A percentile compares a stretch with the other conserved stretches of the same genome.
phyloP scores from a whole-genome alignment of 2,888 invertebrate species.

The Microctonus aethiopoides region DNA sequence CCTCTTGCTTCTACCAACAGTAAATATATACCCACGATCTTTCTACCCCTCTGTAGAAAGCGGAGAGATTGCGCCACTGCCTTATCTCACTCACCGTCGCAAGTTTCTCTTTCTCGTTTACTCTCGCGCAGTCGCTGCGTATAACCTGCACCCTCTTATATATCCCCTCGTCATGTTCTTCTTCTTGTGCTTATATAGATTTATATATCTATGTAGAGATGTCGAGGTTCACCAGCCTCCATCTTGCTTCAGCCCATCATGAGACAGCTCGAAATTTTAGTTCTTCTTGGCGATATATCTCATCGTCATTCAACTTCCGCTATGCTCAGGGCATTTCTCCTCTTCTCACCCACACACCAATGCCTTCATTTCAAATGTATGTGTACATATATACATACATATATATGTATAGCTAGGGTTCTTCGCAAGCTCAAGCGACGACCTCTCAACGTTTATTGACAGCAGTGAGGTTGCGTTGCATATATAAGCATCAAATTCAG shows the following conservation, averaged over 20 bases:
- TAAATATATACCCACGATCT: not conserved
- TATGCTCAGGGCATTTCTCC: too few relatives aligned
- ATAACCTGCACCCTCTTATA: slow-evolving; percentile 3
- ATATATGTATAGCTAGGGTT: too few relatives aligned
- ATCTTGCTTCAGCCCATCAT: slow-evolving; percentile 37
- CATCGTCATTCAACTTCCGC: not conserved
- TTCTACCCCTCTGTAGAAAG: slow-evolving; percentile 42
- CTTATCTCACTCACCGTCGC: slow-evolving; percentile 51
- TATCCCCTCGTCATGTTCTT: slow-evolving; percentile 18
- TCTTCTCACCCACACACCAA: slow-evolving; percentile 50
- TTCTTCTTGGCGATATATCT: not conserved
- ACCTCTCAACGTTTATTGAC: too few relatives aligned
- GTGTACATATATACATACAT: too few relatives aligned
- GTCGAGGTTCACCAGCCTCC: slow-evolving; percentile 38
- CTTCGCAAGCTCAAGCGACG: too few relatives aligned
- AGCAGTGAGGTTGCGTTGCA: too few relatives aligned
- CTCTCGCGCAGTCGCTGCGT: slow-evolving; percentile 20
- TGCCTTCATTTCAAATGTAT: too few relatives aligned
- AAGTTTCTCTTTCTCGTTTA: slow-evolving; percentile 28
- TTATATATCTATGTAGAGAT: too few relatives aligned
- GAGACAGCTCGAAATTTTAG: slow-evolving; percentile 32
- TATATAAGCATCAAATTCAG: too few relatives aligned
- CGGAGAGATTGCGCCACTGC: slow-evolving; percentile 59
- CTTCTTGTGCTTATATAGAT: slow-evolving; percentile 4
- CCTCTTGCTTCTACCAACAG: too few relatives aligned